These are phyloP conservation scores for Podarcis raffonei DNA, from an alignment of 2,113 vertebrate genomes.

Conservation along the genomic window DNA sequence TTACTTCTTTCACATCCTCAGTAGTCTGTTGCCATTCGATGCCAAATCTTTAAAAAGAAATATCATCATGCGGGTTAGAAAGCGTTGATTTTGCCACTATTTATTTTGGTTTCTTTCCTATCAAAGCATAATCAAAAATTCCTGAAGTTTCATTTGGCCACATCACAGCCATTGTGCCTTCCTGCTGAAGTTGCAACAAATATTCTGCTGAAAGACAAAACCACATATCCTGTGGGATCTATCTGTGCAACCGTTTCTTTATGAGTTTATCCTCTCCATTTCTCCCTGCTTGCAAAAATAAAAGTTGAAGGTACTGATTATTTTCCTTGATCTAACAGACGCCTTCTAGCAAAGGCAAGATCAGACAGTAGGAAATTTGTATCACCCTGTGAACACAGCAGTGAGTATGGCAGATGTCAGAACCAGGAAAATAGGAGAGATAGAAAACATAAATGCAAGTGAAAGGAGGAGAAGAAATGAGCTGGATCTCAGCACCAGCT, in stretches of 20 bases:
- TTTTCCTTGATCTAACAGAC: background rate
- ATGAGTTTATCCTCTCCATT: background rate
- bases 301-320: background rate
- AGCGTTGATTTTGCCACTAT: background rate
- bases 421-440: background rate
- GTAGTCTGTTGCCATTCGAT: background rate
- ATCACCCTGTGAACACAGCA: background rate
- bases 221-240: no score
- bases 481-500: background rate
- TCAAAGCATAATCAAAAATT: background rate
- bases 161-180: background rate
- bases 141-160: background rate
- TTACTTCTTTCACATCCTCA: background rate
- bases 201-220: background rate
- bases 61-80: background rate
- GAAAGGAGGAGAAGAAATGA: background rate
- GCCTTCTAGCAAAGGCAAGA: slow-evolving; percentile 2
- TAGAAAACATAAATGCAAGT: background rate
- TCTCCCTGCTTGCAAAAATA: background rate
- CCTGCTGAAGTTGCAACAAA: background rate
- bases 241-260: background rate
- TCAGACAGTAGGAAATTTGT: background rate
- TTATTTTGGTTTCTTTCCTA: background rate
- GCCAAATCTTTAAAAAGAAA: background rate
- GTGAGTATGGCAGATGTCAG: background rate